Base-by-base conservation (phyloP, 2,797 vertebrate species). In the Cuniculus paca region DNA sequence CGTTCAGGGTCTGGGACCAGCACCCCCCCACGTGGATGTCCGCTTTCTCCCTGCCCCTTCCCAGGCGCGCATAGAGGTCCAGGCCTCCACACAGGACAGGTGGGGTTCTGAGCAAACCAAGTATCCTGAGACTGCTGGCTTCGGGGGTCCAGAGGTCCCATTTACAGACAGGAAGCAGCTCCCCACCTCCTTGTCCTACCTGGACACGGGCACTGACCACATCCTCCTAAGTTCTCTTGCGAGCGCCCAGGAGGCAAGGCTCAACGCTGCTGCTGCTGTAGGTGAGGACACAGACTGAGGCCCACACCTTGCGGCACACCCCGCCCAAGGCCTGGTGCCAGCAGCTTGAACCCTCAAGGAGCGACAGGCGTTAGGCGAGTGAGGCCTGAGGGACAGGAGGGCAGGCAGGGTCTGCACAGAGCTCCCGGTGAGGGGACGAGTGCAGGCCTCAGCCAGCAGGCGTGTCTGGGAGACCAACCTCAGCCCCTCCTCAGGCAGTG, bases 11-110 rank as follows among this genome's bases (percentile, higher is more conserved):
- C 74, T 24, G 36, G 79, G 45, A n/a, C n/a, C 48, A 34, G 34
- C 24, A 2, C 60, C 26, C 24, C 13, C 34, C 28, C 16, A 0
- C 0, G 0, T 28, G 45, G 52, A 36, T 3, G 6, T 16, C 1
- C 52, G 4, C 36, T 26, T 50, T 16, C 12, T 56, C 39, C 89
- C 36, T 6, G 50, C 22, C 45, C 34, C 4, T 1, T 14, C 83
- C 36, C 31, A 17, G 10, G 34, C 1, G 17, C 5, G n/a, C 24
- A 17, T 1, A 8, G 39, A 78, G 19, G 19, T 36, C 9, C 48
- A 48, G 22, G 56, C 48, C 24, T 86, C 11, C 6, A 45, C 31
- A 34, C 0, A 0, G 36, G 17, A 75, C 16, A 34, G 56, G 72
- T 2, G 24, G 56, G 22, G 22, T 20, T 65, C 61, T 58, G 28